A percentile compares a stretch with the other conserved stretches of the same genome.
phyloP scores from a whole-genome alignment of 2,888 invertebrate genomes.

The Thysanoteuthis rhombus region DNA sequence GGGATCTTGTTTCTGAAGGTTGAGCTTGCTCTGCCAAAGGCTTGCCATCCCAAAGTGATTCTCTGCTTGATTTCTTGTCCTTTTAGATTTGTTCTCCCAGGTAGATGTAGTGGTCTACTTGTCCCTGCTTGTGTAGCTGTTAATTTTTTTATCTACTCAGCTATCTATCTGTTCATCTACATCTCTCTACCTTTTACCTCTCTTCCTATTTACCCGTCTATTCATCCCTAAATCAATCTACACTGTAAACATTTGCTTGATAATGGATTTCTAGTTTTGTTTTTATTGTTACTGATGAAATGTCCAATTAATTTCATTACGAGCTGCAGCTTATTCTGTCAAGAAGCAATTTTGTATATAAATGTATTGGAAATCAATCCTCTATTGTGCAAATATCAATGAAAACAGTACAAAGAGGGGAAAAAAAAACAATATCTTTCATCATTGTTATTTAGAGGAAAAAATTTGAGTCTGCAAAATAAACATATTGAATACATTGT shows the following conservation, averaged over 20 bases:
- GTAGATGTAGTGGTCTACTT: no score
- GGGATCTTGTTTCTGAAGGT: no score
- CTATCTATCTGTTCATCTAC: neutral
- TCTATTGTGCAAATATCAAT: neutral
- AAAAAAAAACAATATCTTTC: neutral
- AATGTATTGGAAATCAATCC: neutral
- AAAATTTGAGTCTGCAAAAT: neutral
- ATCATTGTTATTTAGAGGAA: neutral
- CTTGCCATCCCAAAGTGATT: no score
- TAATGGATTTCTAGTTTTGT: neutral
- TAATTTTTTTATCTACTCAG: neutral
- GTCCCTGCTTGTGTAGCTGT: no score
- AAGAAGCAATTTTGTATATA: neutral
- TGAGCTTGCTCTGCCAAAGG: no score
- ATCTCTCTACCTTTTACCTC: neutral
- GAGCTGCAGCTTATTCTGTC: neutral
- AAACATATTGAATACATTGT: neutral
- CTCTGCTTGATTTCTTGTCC: no score
- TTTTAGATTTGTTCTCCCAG: no score
- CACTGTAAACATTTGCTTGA: neutral
- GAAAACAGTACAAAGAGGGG: neutral
- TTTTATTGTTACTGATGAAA: neutral
- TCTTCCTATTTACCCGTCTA: neutral
- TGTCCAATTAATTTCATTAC: neutral
- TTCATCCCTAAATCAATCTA: neutral